A percentile compares a stretch with the other conserved stretches of the same genome.
These are phyloP conservation scores for Chondrilla cf. caribensis DNA, from an alignment of 37 sponge, comb jelly and placozoan genomes.

Conservation along the genomic window DNA sequence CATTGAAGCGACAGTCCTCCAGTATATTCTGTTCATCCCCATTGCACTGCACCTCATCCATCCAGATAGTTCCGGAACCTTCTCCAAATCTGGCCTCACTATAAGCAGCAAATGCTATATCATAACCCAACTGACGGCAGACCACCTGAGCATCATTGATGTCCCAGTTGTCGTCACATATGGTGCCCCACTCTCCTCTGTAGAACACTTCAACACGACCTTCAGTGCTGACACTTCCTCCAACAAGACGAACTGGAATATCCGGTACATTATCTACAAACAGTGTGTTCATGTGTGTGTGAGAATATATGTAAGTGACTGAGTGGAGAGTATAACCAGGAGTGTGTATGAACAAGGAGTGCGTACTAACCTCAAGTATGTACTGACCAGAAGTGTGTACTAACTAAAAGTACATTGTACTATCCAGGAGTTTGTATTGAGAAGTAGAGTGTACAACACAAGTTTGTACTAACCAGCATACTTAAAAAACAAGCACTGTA, in stretches of 20 bases:
- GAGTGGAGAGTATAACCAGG: too few relatives aligned
- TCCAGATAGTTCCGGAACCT: not conserved
- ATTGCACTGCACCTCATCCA: not conserved
- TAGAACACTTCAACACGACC: conserved; percentile 26
- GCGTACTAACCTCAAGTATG: too few relatives aligned
- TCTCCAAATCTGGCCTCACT: not conserved
- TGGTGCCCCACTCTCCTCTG: conserved; percentile 22
- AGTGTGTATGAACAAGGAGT: too few relatives aligned
- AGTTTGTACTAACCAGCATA: too few relatives aligned
- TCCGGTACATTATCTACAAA: conserved; percentile 4
- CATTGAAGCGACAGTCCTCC: not conserved
- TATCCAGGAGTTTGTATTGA: too few relatives aligned
- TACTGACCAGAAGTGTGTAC: too few relatives aligned
- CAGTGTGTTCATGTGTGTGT: too few relatives aligned
- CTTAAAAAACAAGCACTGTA: too few relatives aligned
- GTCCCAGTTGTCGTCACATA: conserved; percentile 55
- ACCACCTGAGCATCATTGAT: conserved; percentile 53
- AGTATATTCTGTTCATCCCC: not conserved
- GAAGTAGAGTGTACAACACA: too few relatives aligned
- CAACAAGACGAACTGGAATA: conserved; percentile 14
- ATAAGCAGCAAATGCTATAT: not conserved
- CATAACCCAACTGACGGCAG: conserved; percentile 13
- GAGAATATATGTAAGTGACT: too few relatives aligned
- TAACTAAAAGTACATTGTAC: too few relatives aligned
- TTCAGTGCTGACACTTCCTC: not conserved